Conservation (phyloP, 2,888 invertebrate species). For the Scotopteryx bipunctaria region DNA sequence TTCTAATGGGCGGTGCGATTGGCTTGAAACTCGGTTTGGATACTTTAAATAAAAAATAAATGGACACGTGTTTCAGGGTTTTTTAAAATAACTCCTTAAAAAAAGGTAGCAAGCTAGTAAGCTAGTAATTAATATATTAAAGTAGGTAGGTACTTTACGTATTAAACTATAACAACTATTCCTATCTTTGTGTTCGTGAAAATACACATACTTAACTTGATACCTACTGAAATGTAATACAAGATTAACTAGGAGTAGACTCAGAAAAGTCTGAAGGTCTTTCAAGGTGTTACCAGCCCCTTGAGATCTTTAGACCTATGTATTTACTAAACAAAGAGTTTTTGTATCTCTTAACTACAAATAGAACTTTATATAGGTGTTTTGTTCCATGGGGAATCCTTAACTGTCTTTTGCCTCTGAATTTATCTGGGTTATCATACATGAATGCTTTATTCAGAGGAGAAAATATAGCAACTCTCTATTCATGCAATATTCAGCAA, state of each 20-base stretch:
- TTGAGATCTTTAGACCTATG: slow-evolving; percentile 25
- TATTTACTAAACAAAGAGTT: slow-evolving; percentile 39
- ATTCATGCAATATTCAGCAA: slow-evolving; percentile 6
- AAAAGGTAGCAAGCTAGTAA: too few relatives aligned
- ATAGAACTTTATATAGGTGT: slow-evolving; percentile 5
- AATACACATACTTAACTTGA: too few relatives aligned
- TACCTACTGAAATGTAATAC: too few relatives aligned
- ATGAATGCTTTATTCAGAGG: neutral
- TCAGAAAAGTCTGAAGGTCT: slow-evolving; percentile 40
- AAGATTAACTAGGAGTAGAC: slow-evolving; percentile 11
- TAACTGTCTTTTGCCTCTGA: slow-evolving; percentile 2
- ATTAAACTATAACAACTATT: too few relatives aligned
- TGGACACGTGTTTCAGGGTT: too few relatives aligned
- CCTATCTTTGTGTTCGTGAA: too few relatives aligned
- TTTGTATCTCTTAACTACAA: slow-evolving; percentile 18
- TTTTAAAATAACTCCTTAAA: too few relatives aligned
- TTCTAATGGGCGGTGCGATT: too few relatives aligned
- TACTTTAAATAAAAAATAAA: too few relatives aligned
- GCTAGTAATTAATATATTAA: too few relatives aligned
- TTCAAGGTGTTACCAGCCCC: slow-evolving; percentile 35
- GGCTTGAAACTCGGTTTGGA: too few relatives aligned
- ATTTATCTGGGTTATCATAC: slow-evolving; percentile 13
- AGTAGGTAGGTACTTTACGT: too few relatives aligned
- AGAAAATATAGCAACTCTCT: neutral
- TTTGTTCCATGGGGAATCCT: slow-evolving; percentile 18